Conservation (phyloP, 2,113 vertebrate genomes). For the Formicarius rufipectus region DNA sequence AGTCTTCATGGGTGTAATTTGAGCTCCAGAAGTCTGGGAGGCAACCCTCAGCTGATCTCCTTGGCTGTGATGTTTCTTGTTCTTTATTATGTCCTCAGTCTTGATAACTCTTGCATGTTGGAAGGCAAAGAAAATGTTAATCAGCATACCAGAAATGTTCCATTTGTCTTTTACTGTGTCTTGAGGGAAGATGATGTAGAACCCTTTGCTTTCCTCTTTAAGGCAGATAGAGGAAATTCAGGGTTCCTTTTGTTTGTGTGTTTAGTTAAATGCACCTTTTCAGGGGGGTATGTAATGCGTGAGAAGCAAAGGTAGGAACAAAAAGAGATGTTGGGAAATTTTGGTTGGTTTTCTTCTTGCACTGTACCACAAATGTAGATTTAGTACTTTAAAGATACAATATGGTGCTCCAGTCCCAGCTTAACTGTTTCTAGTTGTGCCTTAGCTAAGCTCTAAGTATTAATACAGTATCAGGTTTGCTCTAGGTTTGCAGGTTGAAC, state of each 20-base stretch:
- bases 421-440: not conserved
- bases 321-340: not conserved
- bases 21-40: not conserved
- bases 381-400: not conserved
- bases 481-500: not conserved
- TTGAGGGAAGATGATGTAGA: not conserved
- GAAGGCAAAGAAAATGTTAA: not conserved
- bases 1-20: not conserved
- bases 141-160: slow-evolving; percentile 13
- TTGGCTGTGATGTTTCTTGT: slow-evolving; percentile 59
- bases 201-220: not conserved
- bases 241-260: not conserved
- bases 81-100: slow-evolving; percentile 52
- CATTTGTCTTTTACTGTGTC: not conserved
- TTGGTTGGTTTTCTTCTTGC: not conserved
- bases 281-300: not conserved
- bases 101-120: slow-evolving; percentile 23
- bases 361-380: not conserved
- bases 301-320: not conserved
- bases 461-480: not conserved
- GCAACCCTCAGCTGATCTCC: slow-evolving; percentile 37
- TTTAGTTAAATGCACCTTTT: not conserved
- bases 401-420: not conserved
- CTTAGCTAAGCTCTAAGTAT: not conserved
- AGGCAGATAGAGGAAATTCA: not conserved